These are phyloP conservation scores for Drosophila kanapiae DNA, from an alignment of 1,140 invertebrate genomes.

Conservation along the genomic window DNA sequence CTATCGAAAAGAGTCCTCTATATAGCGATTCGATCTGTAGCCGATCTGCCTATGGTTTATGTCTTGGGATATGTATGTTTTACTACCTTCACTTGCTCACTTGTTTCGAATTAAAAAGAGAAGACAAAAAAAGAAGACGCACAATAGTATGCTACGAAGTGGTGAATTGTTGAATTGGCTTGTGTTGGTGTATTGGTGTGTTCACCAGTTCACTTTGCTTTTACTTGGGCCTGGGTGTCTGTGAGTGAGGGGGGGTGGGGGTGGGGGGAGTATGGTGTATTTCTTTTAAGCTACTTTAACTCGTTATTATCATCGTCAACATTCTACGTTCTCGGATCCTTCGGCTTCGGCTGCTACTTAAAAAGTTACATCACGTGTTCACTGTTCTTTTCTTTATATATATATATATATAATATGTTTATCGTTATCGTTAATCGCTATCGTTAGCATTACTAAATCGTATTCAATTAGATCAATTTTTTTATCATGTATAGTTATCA, in stretches of 20 bases:
- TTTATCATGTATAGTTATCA: slow-evolving; percentile 57
- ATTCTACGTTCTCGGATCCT: slow-evolving; percentile 46
- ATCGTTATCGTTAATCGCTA: slow-evolving; percentile 57
- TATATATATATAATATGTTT: slow-evolving; percentile 35
- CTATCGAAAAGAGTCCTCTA: slow-evolving; percentile 35
- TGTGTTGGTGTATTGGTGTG: slow-evolving; percentile 9
- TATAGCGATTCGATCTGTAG: slow-evolving; percentile 26
- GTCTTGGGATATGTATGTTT: slow-evolving; percentile 48
- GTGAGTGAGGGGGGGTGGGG: slow-evolving; percentile 11
- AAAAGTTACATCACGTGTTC: slow-evolving; percentile 83
- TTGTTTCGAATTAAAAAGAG: background rate
- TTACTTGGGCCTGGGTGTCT: slow-evolving; percentile 33
- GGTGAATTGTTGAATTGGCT: slow-evolving; percentile 3
- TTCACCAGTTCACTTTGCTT: slow-evolving; percentile 68
- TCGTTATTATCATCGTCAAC: slow-evolving; percentile 73
- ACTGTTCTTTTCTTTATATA: slow-evolving; percentile 75
- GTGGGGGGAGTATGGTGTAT: slow-evolving; percentile 2
- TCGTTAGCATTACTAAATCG: slow-evolving; percentile 63
- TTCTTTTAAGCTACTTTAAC: slow-evolving; percentile 64
- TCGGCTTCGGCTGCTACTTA: slow-evolving; percentile 68
- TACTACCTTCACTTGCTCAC: slow-evolving; percentile 34
- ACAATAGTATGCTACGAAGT: slow-evolving; percentile 60
- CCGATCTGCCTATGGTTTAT: slow-evolving; percentile 12
- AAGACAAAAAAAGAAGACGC: slow-evolving; percentile 26
- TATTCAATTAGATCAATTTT: slow-evolving; percentile 57